A percentile compares a stretch with the other conserved stretches of the same genome.
Conservation (phyloP, 2,888 invertebrate species). For the Dysmachus trigonus region DNA sequence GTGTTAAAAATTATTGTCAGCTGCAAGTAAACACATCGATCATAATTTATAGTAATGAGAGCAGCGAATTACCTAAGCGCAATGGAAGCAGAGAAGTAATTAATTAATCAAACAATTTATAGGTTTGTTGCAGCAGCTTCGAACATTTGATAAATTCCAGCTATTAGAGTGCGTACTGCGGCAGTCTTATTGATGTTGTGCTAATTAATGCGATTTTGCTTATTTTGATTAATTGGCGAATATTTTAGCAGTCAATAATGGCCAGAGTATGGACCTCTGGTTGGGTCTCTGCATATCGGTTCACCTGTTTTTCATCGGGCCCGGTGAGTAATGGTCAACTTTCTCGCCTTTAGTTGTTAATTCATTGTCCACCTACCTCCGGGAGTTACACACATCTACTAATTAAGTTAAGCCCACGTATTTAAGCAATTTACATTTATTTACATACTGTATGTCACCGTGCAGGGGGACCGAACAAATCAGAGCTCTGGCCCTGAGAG, state of each 20-base stretch:
- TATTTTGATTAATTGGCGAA: slow-evolving; percentile 19
- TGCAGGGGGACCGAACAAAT: background rate
- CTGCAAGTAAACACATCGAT: background rate
- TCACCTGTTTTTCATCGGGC: background rate
- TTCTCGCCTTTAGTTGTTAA: slow-evolving; percentile 20
- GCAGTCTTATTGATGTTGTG: slow-evolving; percentile 8
- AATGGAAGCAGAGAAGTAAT: background rate
- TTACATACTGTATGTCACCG: slow-evolving; percentile 21
- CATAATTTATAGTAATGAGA: background rate
- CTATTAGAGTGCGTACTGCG: slow-evolving; percentile 11
- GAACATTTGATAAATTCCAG: slow-evolving; percentile 12
- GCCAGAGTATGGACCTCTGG: background rate
- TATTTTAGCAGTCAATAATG: background rate
- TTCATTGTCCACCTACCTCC: slow-evolving; percentile 33
- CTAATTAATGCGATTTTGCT: slow-evolving; percentile 8
- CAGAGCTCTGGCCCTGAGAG: background rate
- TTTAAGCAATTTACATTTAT: slow-evolving; percentile 15
- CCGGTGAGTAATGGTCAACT: slow-evolving; percentile 33
- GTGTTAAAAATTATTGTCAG: background rate
- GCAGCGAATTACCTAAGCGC: background rate
- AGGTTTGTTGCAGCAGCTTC: background rate
- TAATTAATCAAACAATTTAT: background rate
- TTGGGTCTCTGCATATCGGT: background rate
- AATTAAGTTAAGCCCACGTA: slow-evolving; percentile 22
- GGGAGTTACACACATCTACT: slow-evolving; percentile 18